Conservation (phyloP, 2,888 invertebrate genomes). For the Drosophila sordidula region DNA sequence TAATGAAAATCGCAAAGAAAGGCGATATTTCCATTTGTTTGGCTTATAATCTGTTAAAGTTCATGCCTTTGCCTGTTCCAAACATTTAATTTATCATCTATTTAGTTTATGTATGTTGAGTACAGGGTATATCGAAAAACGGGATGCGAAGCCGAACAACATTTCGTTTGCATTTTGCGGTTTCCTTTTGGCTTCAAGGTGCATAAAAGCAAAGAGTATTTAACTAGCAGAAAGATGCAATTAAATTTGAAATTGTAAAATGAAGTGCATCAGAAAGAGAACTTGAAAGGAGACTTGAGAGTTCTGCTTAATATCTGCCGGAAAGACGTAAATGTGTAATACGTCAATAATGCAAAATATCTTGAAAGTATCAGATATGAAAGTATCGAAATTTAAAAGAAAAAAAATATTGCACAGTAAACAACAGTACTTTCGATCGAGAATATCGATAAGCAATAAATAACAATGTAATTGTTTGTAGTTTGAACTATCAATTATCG, state of each 20-base stretch:
- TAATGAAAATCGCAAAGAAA: too few species aligned
- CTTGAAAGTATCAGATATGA: too few species aligned
- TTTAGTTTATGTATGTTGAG: too few species aligned
- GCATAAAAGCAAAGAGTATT: constrained; percentile 39
- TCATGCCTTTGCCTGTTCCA: too few species aligned
- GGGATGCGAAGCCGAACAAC: constrained; percentile 27
- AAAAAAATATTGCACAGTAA: too few species aligned
- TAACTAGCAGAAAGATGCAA: constrained; percentile 17
- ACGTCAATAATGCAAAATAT: neutral
- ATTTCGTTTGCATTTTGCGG: constrained; percentile 37
- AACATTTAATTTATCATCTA: too few species aligned
- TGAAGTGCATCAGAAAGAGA: neutral
- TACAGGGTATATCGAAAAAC: constrained; percentile 29
- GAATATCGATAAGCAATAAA: too few species aligned
- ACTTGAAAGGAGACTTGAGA: neutral
- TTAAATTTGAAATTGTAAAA: constrained; percentile 20
- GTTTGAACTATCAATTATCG: neutral
- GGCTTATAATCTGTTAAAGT: too few species aligned
- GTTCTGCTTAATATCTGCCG: neutral
- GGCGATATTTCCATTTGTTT: too few species aligned
- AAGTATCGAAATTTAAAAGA: too few species aligned
- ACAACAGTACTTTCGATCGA: too few species aligned
- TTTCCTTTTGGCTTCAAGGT: constrained; percentile 24
- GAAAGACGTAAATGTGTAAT: neutral
- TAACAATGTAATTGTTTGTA: too few species aligned